Conservation (phyloP, 53 echinoderm and acorn worm species). For the Echinometra lucunter region DNA sequence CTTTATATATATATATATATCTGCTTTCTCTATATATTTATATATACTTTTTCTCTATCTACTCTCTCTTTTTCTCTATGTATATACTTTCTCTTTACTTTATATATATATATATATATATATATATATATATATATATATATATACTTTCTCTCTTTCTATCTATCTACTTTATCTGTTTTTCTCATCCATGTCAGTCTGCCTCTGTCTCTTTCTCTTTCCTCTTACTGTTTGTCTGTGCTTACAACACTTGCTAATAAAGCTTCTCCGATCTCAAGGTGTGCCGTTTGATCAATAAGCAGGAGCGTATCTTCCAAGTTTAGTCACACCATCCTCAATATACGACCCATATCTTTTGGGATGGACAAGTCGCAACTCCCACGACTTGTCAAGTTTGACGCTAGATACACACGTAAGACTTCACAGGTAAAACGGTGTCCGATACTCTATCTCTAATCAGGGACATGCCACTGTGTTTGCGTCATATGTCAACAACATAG, state of each 20-base stretch:
- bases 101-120: too few relatives aligned
- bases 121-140: too few relatives aligned
- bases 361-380: conserved; percentile 23
- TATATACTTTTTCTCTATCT: background rate
- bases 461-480: conserved; percentile 25
- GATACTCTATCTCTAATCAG: conserved; percentile 35
- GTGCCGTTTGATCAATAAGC: conserved; percentile 38
- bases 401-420: conserved; percentile 50
- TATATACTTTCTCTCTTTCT: background rate
- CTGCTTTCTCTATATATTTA: background rate
- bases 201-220: background rate
- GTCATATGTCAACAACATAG: conserved; percentile 25
- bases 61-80: background rate
- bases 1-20: too few relatives aligned
- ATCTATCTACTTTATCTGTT: background rate
- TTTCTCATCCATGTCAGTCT: background rate
- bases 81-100: too few relatives aligned
- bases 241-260: conserved; percentile 53
- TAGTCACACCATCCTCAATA: conserved; percentile 8
- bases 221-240: conserved; percentile 1
- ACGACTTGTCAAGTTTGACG: conserved; percentile 56
- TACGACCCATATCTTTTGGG: background rate
- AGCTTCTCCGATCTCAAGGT: conserved; percentile 24
- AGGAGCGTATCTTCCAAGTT: conserved; percentile 36
- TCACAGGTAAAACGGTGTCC: conserved; percentile 23